Evolutionary conservation across 1,140 invertebrate species (phyloP), one percentile per base, ranked within the genome.

Genomic region (Helicorthomorpha holstii): DNA sequence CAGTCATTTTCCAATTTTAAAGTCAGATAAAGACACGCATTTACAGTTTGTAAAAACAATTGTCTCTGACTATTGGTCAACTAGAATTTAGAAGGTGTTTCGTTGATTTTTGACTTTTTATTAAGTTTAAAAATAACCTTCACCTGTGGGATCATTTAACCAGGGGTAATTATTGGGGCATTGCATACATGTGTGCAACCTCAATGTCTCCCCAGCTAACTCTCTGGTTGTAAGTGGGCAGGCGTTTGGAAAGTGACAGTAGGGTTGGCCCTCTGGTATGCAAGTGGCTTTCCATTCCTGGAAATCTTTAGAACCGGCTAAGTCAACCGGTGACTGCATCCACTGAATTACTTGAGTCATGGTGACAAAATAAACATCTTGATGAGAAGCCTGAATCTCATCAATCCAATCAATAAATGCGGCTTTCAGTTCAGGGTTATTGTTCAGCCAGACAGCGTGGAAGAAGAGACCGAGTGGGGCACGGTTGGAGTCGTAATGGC

Each of bases 251-350:
- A 92, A 64, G 1, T 86, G 91, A 63, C 89, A 94, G 74, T 82
- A 86, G 42, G 88, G 83, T 66, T 90, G 85, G 42, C 88, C 88
- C 67, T 92, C 90, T 43, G 92, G 83, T 62, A 92, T 88, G 67
- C 89, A 94, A 66, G 89, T 89, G 60, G 91, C 88, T 68, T 93
- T 93, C 89, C 89, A 93, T 63, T 90, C 85, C 62, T 83, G 78
- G 77, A 93, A 93, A 62, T 93, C 89, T 59, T 85, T 75, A 38
- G 94, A 74, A 14, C 77, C 79, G 12, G 83, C 80, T 44, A 92
- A 61, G 65, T 92, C 85, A 3, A 87, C 93, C 38, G 91, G 66
- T 38, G 59, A 60, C 53, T 60, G 61, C 61, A 68, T 67, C 66
- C 66, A 68, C 53, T 64, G 63, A 38, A 68, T 58, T 27, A 65